A percentile compares a stretch with the other conserved stretches of the same genome.
These are phyloP conservation scores for Caretta caretta DNA, from an alignment of 2,113 vertebrate genomes.

Conservation along the genomic window DNA sequence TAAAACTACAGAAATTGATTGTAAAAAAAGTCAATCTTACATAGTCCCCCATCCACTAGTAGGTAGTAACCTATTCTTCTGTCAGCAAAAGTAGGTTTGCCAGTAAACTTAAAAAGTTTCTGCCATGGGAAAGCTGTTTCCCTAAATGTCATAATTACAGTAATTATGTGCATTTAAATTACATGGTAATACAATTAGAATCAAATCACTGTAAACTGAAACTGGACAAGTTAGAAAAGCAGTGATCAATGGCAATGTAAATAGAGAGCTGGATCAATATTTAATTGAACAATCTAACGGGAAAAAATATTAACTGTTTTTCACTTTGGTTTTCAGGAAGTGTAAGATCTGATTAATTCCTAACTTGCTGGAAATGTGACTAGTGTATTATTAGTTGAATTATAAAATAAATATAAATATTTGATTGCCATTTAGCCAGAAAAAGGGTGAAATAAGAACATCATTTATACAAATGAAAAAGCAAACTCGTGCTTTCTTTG, in stretches of 20 bases:
- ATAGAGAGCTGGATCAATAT: slow-evolving; percentile 76
- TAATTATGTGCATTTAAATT: slow-evolving; percentile 89
- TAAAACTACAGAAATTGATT: slow-evolving; percentile 30
- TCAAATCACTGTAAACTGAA: slow-evolving; percentile 86
- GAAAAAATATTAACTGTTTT: slow-evolving; percentile 52
- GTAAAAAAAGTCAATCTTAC: background rate
- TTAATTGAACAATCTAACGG: slow-evolving; percentile 58
- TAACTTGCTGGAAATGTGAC: background rate
- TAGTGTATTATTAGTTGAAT: background rate
- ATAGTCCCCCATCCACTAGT: background rate
- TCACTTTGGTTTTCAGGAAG: slow-evolving; percentile 46
- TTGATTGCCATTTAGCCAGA: slow-evolving; percentile 29
- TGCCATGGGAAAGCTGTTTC: slow-evolving; percentile 73
- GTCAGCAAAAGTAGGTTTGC: slow-evolving; percentile 33
- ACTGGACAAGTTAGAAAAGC: slow-evolving; percentile 81
- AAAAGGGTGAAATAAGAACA: slow-evolving; percentile 29
- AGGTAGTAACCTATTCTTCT: slow-evolving; percentile 25
- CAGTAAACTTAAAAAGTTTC: slow-evolving; percentile 74
- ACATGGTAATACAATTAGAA: slow-evolving; percentile 88
- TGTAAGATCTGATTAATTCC: slow-evolving; percentile 29
- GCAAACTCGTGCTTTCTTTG: background rate
- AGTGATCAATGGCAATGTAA: slow-evolving; percentile 87
- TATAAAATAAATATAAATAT: slow-evolving; percentile 23
- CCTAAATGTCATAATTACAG: slow-evolving; percentile 83
- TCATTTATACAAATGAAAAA: slow-evolving; percentile 15